Evolutionary conservation across 2,888 invertebrate species (phyloP).

Genomic region (Agrilus mali): DNA sequence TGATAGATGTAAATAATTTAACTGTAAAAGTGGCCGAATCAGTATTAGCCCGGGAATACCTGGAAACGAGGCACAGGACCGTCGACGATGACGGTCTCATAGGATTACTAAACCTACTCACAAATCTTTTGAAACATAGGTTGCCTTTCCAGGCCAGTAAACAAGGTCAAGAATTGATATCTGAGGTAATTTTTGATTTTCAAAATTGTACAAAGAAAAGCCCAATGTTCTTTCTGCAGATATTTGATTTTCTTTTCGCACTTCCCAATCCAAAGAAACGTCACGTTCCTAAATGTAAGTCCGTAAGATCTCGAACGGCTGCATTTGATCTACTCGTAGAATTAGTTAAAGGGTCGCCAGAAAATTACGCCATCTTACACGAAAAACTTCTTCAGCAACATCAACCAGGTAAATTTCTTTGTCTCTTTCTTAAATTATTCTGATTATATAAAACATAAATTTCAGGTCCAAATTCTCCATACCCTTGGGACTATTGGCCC

Average conservation of each 20-base stretch:
- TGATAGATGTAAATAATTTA: slow-evolving; percentile 56
- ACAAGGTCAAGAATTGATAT: slow-evolving; percentile 56
- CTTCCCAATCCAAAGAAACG: slow-evolving; percentile 75
- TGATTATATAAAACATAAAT: slow-evolving; percentile 4
- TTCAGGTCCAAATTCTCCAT: slow-evolving; percentile 62
- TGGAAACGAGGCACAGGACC: slow-evolving; percentile 69
- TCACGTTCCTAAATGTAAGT: slow-evolving; percentile 87
- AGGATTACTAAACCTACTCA: slow-evolving; percentile 72
- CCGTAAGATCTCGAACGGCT: slow-evolving; percentile 75
- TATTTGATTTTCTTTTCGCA: slow-evolving; percentile 82
- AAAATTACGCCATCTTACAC: slow-evolving; percentile 76
- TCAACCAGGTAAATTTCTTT: slow-evolving; percentile 63
- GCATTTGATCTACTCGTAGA: slow-evolving; percentile 87
- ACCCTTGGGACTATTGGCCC: slow-evolving; percentile 98
- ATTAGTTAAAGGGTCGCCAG: slow-evolving; percentile 69
- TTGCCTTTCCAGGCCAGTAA: slow-evolving; percentile 74
- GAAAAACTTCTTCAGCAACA: slow-evolving; percentile 77
- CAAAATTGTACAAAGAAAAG: neutral
- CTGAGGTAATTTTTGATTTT: slow-evolving; percentile 36
- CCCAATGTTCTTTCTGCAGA: slow-evolving; percentile 33
- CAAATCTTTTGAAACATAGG: slow-evolving; percentile 81
- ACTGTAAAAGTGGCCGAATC: slow-evolving; percentile 57
- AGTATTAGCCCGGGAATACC: slow-evolving; percentile 63
- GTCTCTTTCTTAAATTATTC: slow-evolving; percentile 9
- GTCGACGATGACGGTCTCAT: slow-evolving; percentile 84